phyloP scores from a whole-genome alignment of 2,888 invertebrate species.

The Oligia strigilis region DNA sequence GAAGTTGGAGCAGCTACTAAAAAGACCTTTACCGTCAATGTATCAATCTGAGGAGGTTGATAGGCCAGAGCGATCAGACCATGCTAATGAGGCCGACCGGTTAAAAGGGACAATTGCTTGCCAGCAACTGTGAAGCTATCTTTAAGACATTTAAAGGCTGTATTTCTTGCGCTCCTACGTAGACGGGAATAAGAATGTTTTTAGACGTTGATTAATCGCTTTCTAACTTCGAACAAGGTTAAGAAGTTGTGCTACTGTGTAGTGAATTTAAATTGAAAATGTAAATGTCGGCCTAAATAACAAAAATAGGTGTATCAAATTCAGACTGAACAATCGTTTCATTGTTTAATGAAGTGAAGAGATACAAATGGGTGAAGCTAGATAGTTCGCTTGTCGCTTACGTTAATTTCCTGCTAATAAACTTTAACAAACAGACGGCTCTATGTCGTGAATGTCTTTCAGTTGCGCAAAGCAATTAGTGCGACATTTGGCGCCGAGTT shows the following conservation, averaged over 20 bases:
- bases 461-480: slow-evolving; percentile 80
- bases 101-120: slow-evolving; percentile 86
- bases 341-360: slow-evolving; percentile 76
- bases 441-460: slow-evolving; percentile 73
- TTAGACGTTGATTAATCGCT: slow-evolving; percentile 82
- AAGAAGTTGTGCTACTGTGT: slow-evolving; percentile 73
- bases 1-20: slow-evolving; percentile 75
- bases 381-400: slow-evolving; percentile 71
- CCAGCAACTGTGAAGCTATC: slow-evolving; percentile 81
- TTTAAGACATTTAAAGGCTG: slow-evolving; percentile 82
- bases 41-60: slow-evolving; percentile 84
- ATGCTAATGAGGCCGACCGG: slow-evolving; percentile 86
- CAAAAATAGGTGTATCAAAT: slow-evolving; percentile 62
- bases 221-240: slow-evolving; percentile 72
- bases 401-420: slow-evolving; percentile 79
- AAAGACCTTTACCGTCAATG: slow-evolving; percentile 85
- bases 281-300: slow-evolving; percentile 71
- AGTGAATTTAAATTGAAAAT: slow-evolving; percentile 75
- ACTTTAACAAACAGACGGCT: slow-evolving; percentile 78
- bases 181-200: slow-evolving; percentile 77
- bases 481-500: slow-evolving; percentile 74
- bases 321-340: slow-evolving; percentile 67
- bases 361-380: slow-evolving; percentile 76
- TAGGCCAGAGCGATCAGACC: slow-evolving; percentile 81
- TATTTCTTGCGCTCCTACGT: slow-evolving; percentile 78